A percentile compares a stretch with the other conserved stretches of the same genome.
phyloP scores from a whole-genome alignment of 2,113 vertebrate genomes.

The Natator depressus region DNA sequence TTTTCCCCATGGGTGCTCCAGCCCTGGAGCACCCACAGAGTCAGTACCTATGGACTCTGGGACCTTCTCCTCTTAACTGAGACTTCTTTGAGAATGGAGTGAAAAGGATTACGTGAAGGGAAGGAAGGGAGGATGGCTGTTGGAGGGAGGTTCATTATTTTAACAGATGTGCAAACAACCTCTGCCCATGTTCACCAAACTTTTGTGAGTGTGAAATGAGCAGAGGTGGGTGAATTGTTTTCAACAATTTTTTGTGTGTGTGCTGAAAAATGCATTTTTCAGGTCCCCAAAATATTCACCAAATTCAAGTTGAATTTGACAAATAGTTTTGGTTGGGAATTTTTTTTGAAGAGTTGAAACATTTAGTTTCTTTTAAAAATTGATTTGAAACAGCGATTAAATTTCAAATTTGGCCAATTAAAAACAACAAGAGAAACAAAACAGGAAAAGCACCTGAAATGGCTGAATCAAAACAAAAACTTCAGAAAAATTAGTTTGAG shows the following conservation, averaged over 20 bases:
- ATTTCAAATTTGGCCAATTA: too few species aligned
- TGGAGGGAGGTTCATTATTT: not conserved
- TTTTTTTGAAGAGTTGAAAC: too few species aligned
- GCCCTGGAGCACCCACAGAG: too few species aligned
- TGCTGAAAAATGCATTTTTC: not conserved
- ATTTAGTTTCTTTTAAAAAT: too few species aligned
- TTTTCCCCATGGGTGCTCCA: too few species aligned
- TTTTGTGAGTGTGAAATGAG: not conserved
- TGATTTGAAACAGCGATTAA: too few species aligned
- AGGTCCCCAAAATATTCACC: not conserved
- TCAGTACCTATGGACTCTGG: not conserved
- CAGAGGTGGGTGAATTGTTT: not conserved
- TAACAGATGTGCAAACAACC: not conserved
- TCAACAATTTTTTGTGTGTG: not conserved
- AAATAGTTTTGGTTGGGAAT: not conserved
- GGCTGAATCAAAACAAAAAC: too few species aligned
- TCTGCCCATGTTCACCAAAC: too few species aligned
- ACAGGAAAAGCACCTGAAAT: too few species aligned
- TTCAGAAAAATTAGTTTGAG: too few species aligned
- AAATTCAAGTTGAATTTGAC: not conserved
- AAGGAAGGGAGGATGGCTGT: not conserved
- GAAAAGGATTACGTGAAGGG: not conserved
- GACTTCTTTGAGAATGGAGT: not conserved
- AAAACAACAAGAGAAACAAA: too few species aligned
- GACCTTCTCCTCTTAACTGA: not conserved